A percentile compares a stretch with the other conserved stretches of the same genome.
Evolutionary conservation across 1,140 invertebrate genomes (phyloP).

Genomic region (Pachypeltis micranthus): DNA sequence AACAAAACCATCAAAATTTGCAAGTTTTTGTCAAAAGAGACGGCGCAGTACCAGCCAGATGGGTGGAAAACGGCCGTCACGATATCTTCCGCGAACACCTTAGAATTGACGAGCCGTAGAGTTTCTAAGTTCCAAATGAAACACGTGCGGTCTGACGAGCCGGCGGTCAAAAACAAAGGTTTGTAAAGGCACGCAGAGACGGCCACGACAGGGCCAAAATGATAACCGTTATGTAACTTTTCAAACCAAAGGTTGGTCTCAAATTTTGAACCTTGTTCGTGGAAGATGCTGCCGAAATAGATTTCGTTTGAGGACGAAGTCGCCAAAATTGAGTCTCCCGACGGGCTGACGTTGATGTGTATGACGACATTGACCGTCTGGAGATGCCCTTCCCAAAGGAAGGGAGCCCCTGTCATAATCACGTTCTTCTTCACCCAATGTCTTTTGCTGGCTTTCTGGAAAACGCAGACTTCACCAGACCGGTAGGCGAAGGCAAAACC

Average conservation of each 20-base stretch:
- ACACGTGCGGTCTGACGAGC: slow-evolving; percentile 63
- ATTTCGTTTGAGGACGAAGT: not conserved
- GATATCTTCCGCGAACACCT: slow-evolving; percentile 70
- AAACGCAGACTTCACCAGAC: slow-evolving; percentile 47
- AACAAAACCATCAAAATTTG: not conserved
- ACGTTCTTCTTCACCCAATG: slow-evolving; percentile 45
- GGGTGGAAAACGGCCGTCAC: slow-evolving; percentile 70
- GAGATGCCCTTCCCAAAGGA: not conserved
- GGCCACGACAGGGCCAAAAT: slow-evolving; percentile 65
- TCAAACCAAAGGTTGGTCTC: not conserved
- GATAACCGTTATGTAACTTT: slow-evolving; percentile 41
- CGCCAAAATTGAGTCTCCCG: not conserved
- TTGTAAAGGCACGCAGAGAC: slow-evolving; percentile 78
- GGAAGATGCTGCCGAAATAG: not conserved
- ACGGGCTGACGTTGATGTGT: slow-evolving; percentile 27
- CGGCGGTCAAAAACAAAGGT: slow-evolving; percentile 74
- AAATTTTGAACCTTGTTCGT: not conserved
- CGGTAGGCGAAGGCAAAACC: slow-evolving; percentile 50
- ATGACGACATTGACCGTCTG: not conserved
- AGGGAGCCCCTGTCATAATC: slow-evolving; percentile 32
- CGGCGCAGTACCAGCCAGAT: slow-evolving; percentile 31
- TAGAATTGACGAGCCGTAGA: slow-evolving; percentile 59
- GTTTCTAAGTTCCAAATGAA: slow-evolving; percentile 84
- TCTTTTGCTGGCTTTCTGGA: slow-evolving; percentile 40
- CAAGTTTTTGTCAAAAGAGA: not conserved